phyloP scores from a whole-genome alignment of 1,140 invertebrate genomes.

The Drosophila bocki region DNA sequence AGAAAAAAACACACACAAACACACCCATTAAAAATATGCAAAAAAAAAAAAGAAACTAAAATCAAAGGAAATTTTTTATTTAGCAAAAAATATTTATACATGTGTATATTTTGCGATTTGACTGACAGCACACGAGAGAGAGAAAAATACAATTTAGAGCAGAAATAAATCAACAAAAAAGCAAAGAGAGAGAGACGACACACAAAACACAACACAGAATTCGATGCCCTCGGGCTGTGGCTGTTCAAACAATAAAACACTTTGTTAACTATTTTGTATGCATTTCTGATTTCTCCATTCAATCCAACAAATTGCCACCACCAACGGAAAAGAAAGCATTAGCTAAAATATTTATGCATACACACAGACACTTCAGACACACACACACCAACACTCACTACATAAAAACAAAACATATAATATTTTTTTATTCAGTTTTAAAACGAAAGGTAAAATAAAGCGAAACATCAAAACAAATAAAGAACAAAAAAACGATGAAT shows the following conservation, averaged over 20 bases:
- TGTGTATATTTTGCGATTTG: slow-evolving; percentile 53
- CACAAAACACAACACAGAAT: slow-evolving; percentile 21
- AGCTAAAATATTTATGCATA: slow-evolving; percentile 66
- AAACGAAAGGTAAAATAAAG: slow-evolving; percentile 54
- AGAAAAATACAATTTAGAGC: not conserved
- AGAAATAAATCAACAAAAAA: slow-evolving; percentile 21
- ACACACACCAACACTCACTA: slow-evolving; percentile 8
- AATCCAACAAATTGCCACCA: slow-evolving; percentile 55
- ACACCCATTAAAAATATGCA: slow-evolving; percentile 55
- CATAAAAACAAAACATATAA: slow-evolving; percentile 54
- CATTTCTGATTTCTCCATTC: slow-evolving; percentile 59
- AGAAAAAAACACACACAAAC: slow-evolving; percentile 32
- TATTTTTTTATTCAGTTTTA: slow-evolving; percentile 67
- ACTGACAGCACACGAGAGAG: slow-evolving; percentile 42
- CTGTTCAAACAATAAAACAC: slow-evolving; percentile 54
- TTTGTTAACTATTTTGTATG: slow-evolving; percentile 71
- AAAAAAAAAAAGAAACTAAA: slow-evolving; percentile 20
- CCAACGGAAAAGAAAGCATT: slow-evolving; percentile 45
- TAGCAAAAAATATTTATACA: slow-evolving; percentile 48
- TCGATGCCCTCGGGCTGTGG: slow-evolving; percentile 39
- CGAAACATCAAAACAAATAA: slow-evolving; percentile 42
- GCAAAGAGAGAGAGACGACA: not conserved
- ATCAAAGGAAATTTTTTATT: slow-evolving; percentile 54
- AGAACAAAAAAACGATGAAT: slow-evolving; percentile 39
- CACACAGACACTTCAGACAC: slow-evolving; percentile 17